phyloP scores from a whole-genome alignment of 2,888 invertebrate genomes.

The Caprella mutica region DNA sequence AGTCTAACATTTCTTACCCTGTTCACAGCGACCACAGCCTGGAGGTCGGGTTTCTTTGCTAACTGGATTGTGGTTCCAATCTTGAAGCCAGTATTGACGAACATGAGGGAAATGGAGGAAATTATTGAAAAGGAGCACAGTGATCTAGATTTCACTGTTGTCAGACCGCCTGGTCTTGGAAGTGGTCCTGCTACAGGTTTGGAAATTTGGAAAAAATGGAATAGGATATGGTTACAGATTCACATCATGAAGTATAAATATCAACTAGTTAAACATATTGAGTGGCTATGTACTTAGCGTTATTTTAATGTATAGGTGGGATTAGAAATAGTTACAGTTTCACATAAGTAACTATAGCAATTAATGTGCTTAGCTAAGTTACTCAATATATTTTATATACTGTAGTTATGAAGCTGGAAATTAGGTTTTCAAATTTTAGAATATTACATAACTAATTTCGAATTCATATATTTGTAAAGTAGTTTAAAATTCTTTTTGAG shows the following conservation, averaged over 20 bases:
- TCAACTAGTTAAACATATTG: too few species aligned
- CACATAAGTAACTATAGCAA: too few species aligned
- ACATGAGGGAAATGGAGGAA: constrained; percentile 34
- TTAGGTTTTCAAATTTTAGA: too few species aligned
- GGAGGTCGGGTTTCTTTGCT: constrained; percentile 25
- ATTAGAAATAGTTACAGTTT: too few species aligned
- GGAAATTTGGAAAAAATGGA: not conserved
- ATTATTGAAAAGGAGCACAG: constrained; percentile 17
- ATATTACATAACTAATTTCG: too few species aligned
- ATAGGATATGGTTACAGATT: not conserved
- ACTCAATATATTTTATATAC: too few species aligned
- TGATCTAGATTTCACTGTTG: constrained; percentile 34
- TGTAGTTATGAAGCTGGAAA: too few species aligned
- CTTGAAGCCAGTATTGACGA: constrained; percentile 29
- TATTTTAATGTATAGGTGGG: too few species aligned
- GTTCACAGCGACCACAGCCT: constrained; percentile 15
- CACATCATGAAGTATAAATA: too few species aligned
- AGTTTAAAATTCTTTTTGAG: not conserved
- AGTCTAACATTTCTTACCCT: not conserved
- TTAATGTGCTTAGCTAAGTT: too few species aligned
- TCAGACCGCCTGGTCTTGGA: constrained; percentile 31
- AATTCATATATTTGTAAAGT: not conserved
- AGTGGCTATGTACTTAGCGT: too few species aligned
- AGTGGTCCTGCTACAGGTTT: constrained; percentile 17
- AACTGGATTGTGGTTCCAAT: constrained; percentile 32